A percentile compares a stretch with the other conserved stretches of the same genome.
Conservation (phyloP, 2,888 invertebrate species). For the Nemurella pictetii region DNA sequence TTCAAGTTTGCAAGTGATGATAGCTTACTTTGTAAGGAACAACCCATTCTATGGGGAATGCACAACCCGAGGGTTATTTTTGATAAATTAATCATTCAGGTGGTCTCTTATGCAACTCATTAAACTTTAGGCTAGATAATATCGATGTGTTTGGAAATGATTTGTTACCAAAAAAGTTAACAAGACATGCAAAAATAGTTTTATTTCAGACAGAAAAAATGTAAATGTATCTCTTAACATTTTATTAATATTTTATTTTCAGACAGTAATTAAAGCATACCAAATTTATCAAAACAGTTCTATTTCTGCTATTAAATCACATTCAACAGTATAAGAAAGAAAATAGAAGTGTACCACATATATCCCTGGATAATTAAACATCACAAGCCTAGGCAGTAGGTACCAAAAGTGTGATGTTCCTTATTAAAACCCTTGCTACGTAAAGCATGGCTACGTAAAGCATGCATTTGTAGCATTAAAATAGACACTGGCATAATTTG, state of each 20-base stretch:
- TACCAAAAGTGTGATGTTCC: neutral
- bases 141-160: no score
- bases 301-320: neutral
- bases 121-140: no score
- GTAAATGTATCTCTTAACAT: no score
- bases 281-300: neutral
- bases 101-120: no score
- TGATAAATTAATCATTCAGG: no score
- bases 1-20: no score
- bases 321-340: constrained; percentile 33
- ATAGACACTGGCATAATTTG: neutral
- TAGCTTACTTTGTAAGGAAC: no score
- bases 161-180: no score
- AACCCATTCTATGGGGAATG: no score
- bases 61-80: no score
- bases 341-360: constrained; percentile 24
- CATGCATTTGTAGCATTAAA: no score
- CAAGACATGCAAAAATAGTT: neutral
- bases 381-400: constrained; percentile 49
- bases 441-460: neutral
- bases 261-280: neutral
- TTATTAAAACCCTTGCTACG: neutral
- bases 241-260: neutral
- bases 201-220: no score
- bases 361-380: constrained; percentile 41